Evolutionary conservation across 1,140 invertebrate species (phyloP).

Genomic region (Drosophila lacertosa): DNA sequence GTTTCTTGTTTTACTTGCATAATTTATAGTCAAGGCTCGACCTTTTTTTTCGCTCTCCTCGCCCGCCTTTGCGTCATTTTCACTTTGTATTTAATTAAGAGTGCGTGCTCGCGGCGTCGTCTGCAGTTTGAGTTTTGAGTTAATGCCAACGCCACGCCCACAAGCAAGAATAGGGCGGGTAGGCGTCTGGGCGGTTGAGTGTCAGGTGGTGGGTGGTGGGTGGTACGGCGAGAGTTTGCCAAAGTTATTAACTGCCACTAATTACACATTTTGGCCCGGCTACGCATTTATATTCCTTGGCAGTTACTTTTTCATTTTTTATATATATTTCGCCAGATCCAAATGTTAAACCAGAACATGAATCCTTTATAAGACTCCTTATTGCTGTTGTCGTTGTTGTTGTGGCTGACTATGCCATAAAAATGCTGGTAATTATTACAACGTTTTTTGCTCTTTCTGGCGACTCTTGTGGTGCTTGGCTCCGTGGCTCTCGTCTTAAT

Average conservation of each 20-base stretch:
- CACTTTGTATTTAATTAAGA: slow-evolving; percentile 72
- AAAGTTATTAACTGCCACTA: slow-evolving; percentile 76
- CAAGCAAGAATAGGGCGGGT: slow-evolving; percentile 4
- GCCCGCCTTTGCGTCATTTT: slow-evolving; percentile 18
- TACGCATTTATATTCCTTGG: slow-evolving; percentile 70
- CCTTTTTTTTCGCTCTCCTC: slow-evolving; percentile 1
- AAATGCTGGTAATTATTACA: slow-evolving; percentile 69
- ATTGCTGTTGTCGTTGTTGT: not conserved
- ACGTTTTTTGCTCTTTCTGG: slow-evolving; percentile 48
- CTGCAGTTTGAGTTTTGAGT: slow-evolving; percentile 26
- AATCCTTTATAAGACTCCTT: slow-evolving; percentile 11
- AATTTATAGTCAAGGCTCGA: slow-evolving; percentile 54
- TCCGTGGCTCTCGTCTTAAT: slow-evolving; percentile 62
- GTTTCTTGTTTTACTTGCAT: slow-evolving; percentile 44
- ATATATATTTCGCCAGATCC: slow-evolving; percentile 31
- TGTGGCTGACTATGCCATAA: slow-evolving; percentile 38
- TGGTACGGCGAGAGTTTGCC: slow-evolving; percentile 61
- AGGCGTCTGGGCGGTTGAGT: slow-evolving; percentile 3
- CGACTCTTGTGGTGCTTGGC: slow-evolving; percentile 38
- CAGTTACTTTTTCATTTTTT: slow-evolving; percentile 45
- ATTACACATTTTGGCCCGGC: slow-evolving; percentile 67
- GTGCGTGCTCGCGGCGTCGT: slow-evolving; percentile 48
- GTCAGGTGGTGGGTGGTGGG: slow-evolving; percentile 26
- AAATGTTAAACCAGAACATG: slow-evolving; percentile 26
- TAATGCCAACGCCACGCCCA: slow-evolving; percentile 17